phyloP scores from a whole-genome alignment of 1,140 invertebrate genomes.

The Drosophila chauvacae region DNA sequence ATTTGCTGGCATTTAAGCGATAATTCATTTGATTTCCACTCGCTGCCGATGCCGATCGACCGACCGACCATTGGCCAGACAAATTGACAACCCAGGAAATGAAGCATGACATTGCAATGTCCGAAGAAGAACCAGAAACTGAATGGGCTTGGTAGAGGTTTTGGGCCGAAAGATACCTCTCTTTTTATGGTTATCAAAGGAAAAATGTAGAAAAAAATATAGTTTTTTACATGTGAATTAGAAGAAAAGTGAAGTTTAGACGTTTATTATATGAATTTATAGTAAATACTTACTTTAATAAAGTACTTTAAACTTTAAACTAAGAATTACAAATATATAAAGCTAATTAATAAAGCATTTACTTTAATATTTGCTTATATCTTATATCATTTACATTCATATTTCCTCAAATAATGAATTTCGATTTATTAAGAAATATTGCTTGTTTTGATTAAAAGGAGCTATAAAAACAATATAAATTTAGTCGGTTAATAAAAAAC shows the following conservation, averaged over 20 bases:
- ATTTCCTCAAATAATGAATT: too few species aligned
- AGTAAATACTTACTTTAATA: rapidly evolving
- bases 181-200: not conserved
- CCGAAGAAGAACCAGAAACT: conserved; percentile 46
- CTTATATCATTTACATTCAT: too few species aligned
- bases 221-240: not conserved
- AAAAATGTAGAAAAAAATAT: not conserved
- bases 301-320: too few species aligned
- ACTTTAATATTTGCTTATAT: not conserved
- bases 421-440: too few species aligned
- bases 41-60: conserved; percentile 33
- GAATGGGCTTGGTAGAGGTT: not conserved
- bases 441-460: too few species aligned
- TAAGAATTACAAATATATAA: too few species aligned
- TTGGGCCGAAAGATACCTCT: conserved; percentile 10
- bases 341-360: not conserved
- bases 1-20: conserved; percentile 55
- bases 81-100: conserved; percentile 82
- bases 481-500: too few species aligned
- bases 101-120: conserved; percentile 81
- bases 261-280: not conserved
- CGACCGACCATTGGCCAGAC: conserved; percentile 45
- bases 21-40: conserved; percentile 49
- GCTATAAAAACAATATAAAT: too few species aligned
- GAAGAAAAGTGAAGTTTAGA: not conserved